Conservation (phyloP, 2,113 vertebrate species). For the Capreolus pygargus region DNA sequence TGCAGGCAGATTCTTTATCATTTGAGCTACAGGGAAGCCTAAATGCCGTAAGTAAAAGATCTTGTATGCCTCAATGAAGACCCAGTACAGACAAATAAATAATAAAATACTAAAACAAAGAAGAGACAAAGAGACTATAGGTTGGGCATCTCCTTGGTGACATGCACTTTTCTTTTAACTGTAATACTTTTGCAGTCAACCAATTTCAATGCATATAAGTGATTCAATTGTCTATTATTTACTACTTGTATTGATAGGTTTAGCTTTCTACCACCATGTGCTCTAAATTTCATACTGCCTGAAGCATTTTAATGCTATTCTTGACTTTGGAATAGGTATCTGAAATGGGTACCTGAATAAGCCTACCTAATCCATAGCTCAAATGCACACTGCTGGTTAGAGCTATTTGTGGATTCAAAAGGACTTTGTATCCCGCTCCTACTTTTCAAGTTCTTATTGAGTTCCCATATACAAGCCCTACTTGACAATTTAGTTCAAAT, state of each 20-base stretch:
- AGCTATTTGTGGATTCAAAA: not conserved
- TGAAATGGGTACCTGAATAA: not conserved
- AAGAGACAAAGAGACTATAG: not conserved
- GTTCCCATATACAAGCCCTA: not conserved
- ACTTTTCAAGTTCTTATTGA: not conserved
- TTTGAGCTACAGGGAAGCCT: not conserved
- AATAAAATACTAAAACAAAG: not conserved
- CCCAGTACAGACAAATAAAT: not conserved
- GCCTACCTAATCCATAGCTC: not conserved
- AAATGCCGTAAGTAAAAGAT: not conserved
- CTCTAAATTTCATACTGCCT: not conserved
- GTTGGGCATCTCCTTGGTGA: not conserved
- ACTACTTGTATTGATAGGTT: not conserved
- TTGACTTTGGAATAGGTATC: not conserved
- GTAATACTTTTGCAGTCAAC: not conserved
- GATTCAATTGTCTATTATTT: not conserved
- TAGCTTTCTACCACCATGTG: not conserved
- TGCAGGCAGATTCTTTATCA: not conserved
- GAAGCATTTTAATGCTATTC: not conserved
- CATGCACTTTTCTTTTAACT: not conserved
- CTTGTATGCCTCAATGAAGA: not conserved
- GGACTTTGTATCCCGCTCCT: not conserved
- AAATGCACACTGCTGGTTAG: not conserved
- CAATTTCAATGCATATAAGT: not conserved
- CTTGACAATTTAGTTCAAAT: not conserved